Evolutionary conservation across 35 echinoderm and acorn worm species (phyloP).

Genomic region (Apostichopus californicus): DNA sequence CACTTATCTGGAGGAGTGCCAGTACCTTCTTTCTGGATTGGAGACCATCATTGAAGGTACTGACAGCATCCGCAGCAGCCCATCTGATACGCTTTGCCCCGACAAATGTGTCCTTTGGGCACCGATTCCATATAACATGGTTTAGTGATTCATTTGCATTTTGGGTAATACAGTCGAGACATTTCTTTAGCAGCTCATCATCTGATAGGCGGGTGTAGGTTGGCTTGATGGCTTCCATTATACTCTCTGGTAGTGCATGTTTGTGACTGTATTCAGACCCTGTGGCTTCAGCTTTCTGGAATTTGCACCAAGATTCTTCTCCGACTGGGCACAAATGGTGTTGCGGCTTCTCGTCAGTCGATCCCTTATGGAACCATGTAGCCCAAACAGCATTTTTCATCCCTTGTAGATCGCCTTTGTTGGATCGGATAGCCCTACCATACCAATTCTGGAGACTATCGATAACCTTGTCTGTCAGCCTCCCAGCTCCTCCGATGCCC

Average conservation of each 20-base stretch:
- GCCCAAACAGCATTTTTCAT: conserved; percentile 49
- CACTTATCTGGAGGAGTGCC: too few species aligned
- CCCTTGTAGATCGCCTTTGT: conserved; percentile 37
- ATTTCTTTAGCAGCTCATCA: conserved; percentile 26
- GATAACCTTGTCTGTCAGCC: conserved; percentile 44
- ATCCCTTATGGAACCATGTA: conserved; percentile 27
- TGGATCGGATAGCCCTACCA: conserved; percentile 57
- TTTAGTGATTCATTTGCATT: conserved; percentile 37
- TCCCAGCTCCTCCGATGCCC: conserved; percentile 12
- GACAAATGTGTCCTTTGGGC: conserved; percentile 48
- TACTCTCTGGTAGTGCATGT: conserved; percentile 3
- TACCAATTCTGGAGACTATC: conserved; percentile 52
- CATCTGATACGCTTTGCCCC: conserved; percentile 34
- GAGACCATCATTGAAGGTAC: too few species aligned
- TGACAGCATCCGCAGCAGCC: neutral
- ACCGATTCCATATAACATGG: conserved; percentile 41
- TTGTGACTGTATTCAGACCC: neutral
- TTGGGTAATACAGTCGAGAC: conserved; percentile 14
- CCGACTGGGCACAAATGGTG: conserved; percentile 58
- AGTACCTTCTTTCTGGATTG: too few species aligned
- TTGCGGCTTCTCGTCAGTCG: conserved; percentile 33
- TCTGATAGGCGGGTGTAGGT: neutral
- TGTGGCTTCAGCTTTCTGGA: neutral
- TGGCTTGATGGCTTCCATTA: conserved; percentile 40
- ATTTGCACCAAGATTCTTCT: conserved; percentile 7